Evolutionary conservation across 2,888 invertebrate species (phyloP).

Genomic region (Hypsopygia costalis): DNA sequence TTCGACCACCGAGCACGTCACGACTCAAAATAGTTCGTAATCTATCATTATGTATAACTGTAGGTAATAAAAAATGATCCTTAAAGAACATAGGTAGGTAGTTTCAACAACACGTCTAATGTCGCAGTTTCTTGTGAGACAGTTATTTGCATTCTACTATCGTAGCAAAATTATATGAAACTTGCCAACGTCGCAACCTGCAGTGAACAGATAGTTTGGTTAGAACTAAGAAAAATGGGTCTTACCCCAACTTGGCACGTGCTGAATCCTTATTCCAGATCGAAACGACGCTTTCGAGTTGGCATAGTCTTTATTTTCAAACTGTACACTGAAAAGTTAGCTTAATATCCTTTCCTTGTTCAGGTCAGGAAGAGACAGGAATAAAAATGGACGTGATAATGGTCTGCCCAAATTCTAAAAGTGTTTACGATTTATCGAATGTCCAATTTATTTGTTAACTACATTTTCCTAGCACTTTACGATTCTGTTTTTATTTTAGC

Average conservation of each 20-base stretch:
- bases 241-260: not conserved
- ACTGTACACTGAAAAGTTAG: not conserved
- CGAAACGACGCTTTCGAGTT: not conserved
- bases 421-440: too few species aligned
- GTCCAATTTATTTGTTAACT: too few species aligned
- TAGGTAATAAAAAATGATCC: too few species aligned
- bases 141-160: conserved; percentile 40
- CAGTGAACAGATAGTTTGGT: conserved; percentile 37
- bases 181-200: conserved; percentile 46
- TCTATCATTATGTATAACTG: too few species aligned
- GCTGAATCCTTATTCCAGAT: not conserved
- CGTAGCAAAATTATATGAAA: conserved; percentile 43
- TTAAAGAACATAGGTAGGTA: not conserved
- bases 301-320: not conserved
- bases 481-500: too few species aligned
- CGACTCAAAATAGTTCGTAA: too few species aligned
- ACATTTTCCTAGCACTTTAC: too few species aligned
- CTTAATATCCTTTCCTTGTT: not conserved
- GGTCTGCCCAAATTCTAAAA: too few species aligned
- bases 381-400: too few species aligned
- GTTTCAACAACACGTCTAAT: not conserved
- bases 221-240: not conserved
- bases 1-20: too few species aligned
- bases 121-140: not conserved
- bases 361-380: too few species aligned